A percentile compares a stretch with the other conserved stretches of the same genome.
Conservation (phyloP, 2,888 invertebrate genomes). For the Chaitophorus viminalis region DNA sequence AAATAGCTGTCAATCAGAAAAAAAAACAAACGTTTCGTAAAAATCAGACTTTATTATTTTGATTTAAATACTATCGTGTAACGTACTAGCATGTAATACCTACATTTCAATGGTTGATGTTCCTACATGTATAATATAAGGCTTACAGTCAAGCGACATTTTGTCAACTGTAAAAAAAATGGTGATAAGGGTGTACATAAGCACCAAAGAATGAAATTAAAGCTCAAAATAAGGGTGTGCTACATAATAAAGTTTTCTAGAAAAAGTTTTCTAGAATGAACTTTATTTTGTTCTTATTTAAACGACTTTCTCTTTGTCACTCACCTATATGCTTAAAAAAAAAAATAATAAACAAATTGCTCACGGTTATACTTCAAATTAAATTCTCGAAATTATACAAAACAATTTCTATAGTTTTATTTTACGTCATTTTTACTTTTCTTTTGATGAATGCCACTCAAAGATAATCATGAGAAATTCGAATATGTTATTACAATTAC, state of each 20-base stretch:
- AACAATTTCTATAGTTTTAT: conserved; percentile 4
- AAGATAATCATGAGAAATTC: neutral
- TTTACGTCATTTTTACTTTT: neutral
- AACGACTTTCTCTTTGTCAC: neutral
- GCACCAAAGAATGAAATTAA: neutral
- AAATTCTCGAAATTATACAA: neutral
- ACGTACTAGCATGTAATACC: no score
- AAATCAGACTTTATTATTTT: neutral
- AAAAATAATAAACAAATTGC: no score
- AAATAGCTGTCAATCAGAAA: conserved; percentile 2
- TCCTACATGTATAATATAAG: neutral
- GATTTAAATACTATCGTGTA: neutral
- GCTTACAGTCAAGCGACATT: neutral
- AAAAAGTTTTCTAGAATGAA: neutral
- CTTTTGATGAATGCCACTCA: neutral
- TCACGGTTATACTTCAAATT: conserved; percentile 7
- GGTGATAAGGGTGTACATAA: neutral
- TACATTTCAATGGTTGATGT: neutral
- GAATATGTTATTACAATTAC: neutral
- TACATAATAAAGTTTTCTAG: neutral
- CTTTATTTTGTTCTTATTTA: conserved; percentile 7
- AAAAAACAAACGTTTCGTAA: neutral
- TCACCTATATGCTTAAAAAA: conserved; percentile 3
- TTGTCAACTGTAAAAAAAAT: neutral
- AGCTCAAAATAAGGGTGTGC: neutral